A percentile compares a stretch with the other conserved stretches of the same genome.
Conservation (phyloP, 2,797 vertebrate species). For the Acipenser transmontanus region DNA sequence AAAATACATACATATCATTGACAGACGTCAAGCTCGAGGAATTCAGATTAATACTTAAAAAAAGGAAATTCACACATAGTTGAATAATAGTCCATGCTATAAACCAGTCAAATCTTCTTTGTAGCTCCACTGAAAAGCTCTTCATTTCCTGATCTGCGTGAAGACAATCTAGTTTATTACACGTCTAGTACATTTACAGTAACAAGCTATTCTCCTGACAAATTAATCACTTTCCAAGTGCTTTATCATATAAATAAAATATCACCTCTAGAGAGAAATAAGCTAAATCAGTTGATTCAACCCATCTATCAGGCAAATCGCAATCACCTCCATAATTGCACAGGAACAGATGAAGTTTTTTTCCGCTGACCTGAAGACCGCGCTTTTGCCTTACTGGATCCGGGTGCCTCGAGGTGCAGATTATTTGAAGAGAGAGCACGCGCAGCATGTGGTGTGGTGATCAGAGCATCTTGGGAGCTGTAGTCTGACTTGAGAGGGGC, state of each 20-base stretch:
- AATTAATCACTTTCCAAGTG: conserved; percentile 63
- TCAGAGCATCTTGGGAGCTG: conserved; percentile 13
- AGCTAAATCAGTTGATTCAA: conserved; percentile 54
- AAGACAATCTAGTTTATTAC: conserved; percentile 80
- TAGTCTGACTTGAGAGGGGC: conserved; percentile 2
- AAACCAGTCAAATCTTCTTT: conserved; percentile 26
- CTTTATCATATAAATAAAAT: conserved; percentile 73
- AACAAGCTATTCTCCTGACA: conserved; percentile 65
- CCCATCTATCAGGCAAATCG: conserved; percentile 49
- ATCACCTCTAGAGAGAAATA: conserved; percentile 52
- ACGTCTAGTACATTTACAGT: conserved; percentile 80
- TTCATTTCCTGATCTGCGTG: conserved; percentile 74
- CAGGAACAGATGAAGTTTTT: conserved; percentile 45
- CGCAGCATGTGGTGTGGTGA: conserved; percentile 15
- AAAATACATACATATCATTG: too few species aligned
- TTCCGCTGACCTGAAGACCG: conserved; percentile 35
- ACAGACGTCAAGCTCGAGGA: too few species aligned
- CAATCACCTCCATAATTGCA: conserved; percentile 28
- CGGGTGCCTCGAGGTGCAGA: conserved; percentile 31
- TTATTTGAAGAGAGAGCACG: conserved; percentile 23
- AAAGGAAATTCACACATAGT: neutral
- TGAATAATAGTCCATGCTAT: conserved; percentile 22
- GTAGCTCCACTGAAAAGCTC: conserved; percentile 42
- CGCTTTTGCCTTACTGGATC: conserved; percentile 29
- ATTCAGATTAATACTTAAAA: too few species aligned